Evolutionary conservation across 2,113 vertebrate species (phyloP).

Genomic region (Chlamydotis undulata): DNA sequence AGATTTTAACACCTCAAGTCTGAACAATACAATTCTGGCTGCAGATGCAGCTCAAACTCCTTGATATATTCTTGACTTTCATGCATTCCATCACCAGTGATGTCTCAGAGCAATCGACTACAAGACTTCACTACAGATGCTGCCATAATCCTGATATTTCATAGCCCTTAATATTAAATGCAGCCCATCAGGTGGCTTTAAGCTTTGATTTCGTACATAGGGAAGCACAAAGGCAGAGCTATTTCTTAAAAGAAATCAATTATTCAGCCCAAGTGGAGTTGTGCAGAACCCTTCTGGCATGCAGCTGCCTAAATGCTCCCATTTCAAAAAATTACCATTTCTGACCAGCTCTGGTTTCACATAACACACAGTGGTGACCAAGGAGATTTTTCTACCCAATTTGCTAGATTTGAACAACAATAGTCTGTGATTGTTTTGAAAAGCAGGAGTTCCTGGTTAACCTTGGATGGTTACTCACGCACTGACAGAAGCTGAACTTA

Average conservation of each 20-base stretch:
- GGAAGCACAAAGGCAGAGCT: rapidly evolving
- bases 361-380: neutral
- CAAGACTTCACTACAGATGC: neutral
- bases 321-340: neutral
- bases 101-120: neutral
- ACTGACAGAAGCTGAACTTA: neutral
- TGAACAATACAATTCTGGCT: neutral
- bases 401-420: neutral
- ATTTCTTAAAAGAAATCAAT: neutral
- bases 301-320: neutral
- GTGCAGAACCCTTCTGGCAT: neutral
- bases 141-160: neutral
- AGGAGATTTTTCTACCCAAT: neutral
- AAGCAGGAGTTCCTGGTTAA: neutral
- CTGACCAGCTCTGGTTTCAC: neutral
- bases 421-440: neutral
- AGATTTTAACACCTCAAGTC: neutral
- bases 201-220: neutral
- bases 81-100: neutral
- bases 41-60: neutral
- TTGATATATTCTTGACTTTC: neutral
- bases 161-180: neutral
- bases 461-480: neutral
- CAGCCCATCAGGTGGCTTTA: neutral
- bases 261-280: neutral